Evolutionary conservation across 2,797 vertebrate genomes (phyloP).

Genomic region (Streptopelia turtur): DNA sequence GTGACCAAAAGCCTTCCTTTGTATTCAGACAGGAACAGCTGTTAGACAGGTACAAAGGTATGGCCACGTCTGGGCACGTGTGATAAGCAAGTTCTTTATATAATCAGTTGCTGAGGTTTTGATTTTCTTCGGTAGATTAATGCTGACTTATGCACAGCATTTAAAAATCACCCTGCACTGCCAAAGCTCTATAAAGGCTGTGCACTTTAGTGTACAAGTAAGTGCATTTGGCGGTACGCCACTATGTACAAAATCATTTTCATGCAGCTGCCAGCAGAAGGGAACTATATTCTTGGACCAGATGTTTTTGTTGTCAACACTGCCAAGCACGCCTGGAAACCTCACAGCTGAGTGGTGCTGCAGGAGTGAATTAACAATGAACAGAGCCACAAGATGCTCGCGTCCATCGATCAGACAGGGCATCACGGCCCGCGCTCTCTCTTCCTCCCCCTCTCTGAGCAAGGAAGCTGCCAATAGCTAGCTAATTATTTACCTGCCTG

Average conservation of each 20-base stretch:
- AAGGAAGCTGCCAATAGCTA: background rate
- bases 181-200: constrained; percentile 28
- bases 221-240: constrained; percentile 18
- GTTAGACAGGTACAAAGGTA: constrained; percentile 37
- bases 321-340: constrained; percentile 66
- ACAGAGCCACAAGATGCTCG: constrained; percentile 54
- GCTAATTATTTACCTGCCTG: constrained; percentile 27
- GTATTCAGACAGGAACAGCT: background rate
- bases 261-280: constrained; percentile 59
- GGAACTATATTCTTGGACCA: constrained; percentile 66
- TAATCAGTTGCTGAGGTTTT: background rate
- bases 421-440: background rate
- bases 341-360: constrained; percentile 51
- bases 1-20: background rate
- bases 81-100: background rate
- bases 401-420: constrained; percentile 23
- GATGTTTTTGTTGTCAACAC: constrained; percentile 45
- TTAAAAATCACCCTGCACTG: constrained; percentile 20
- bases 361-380: constrained; percentile 64
- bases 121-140: constrained; percentile 44
- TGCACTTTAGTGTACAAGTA: constrained; percentile 30
- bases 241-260: constrained; percentile 59
- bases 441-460: background rate
- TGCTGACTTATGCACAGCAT: constrained; percentile 57
- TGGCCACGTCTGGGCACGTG: rapidly evolving